phyloP scores from a whole-genome alignment of 2,113 vertebrate genomes.

The Notechis scutatus region DNA sequence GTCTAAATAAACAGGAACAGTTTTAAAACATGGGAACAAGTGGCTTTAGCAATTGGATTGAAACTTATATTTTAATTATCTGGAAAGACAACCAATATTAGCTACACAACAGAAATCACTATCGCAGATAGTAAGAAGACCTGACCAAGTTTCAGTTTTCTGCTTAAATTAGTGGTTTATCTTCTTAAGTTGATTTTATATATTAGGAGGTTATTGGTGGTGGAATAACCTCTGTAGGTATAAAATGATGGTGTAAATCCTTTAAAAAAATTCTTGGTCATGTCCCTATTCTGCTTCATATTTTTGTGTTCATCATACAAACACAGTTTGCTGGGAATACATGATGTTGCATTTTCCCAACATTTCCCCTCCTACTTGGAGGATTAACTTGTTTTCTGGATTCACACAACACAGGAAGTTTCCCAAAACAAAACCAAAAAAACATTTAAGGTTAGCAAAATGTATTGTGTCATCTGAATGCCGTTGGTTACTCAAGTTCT shows the following conservation, averaged over 20 bases:
- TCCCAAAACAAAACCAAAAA: neutral
- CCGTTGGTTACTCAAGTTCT: neutral
- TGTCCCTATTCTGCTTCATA: neutral
- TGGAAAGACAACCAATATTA: neutral
- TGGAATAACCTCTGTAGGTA: neutral
- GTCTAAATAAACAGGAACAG: neutral
- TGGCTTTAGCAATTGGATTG: neutral
- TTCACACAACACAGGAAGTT: neutral
- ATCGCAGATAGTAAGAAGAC: neutral
- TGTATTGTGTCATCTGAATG: neutral
- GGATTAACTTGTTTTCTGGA: neutral
- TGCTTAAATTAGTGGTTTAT: neutral
- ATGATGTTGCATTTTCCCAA: neutral
- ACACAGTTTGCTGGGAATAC: neutral
- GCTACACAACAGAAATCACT: neutral
- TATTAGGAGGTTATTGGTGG: neutral
- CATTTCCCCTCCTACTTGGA: neutral
- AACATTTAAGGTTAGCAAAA: neutral
- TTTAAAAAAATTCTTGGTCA: neutral
- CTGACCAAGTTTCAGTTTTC: neutral
- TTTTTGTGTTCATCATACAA: neutral
- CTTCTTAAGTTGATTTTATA: neutral
- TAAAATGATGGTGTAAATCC: neutral
- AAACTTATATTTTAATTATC: neutral
- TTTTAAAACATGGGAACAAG: neutral